Evolutionary conservation across 2,797 vertebrate species (phyloP), one percentile per base, ranked within the genome.

Genomic region (Alosa sapidissima): DNA sequence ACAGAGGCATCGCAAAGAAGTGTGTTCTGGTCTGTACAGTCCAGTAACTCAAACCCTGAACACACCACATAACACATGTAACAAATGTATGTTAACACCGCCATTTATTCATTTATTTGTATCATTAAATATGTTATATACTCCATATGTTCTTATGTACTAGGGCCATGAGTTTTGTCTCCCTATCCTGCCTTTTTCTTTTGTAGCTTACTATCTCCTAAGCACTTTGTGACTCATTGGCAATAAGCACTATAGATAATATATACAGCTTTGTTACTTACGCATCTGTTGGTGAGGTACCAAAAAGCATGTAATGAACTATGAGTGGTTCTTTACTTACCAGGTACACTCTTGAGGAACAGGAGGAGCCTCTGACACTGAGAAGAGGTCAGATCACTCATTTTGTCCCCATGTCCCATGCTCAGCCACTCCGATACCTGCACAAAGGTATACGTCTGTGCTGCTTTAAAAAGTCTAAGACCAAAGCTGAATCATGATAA

Each of bases 41-140:
- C 96, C 93, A 99, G 93, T 86, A 96, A 95, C 86, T 97, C 96
- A 93, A 99, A 99, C 54, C 97, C 97, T 99, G 92, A 28, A 90
- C 82, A 52, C 36, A 84, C 10, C 85, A 83, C 62, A 83, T 16
- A 85, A 47, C 47, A 68, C 60, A 87, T 55, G 84, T 82, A 41
- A 41, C 41, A 41, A 41, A 41, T 10, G 49, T 51, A 51, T 10
- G 7, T 11, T 16, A 54, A 16, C 11, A 54, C 13, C 13, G 14
- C 52, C 52, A 54, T 16, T 0, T 0, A 54, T 16, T 14, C 13
- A 54, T 54, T 54, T 11, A 52, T 52, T 3, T 14, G 11, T 13
- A 54, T 14, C 11, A 52, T 52, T 52, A 5, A 10, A 9, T 52
- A 10, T 52, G 51, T 11, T 28, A 28, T 28, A 28, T 28, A 52